phyloP scores from a whole-genome alignment of 2,888 invertebrate species.

The Lasioglossum zephyrum region DNA sequence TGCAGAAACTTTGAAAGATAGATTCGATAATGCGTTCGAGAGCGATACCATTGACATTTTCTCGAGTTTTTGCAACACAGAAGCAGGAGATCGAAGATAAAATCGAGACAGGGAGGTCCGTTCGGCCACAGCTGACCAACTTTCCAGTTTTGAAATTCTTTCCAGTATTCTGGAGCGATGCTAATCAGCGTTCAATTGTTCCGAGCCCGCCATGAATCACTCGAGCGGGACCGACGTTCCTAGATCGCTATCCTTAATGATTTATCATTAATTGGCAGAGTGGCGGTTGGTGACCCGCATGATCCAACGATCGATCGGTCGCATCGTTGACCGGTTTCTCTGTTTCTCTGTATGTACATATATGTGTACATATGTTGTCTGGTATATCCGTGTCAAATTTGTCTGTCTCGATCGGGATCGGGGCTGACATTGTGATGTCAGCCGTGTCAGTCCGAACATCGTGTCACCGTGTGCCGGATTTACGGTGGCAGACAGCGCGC shows the following conservation, averaged over 20 bases:
- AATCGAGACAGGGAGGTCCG: background rate
- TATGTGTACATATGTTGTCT: background rate
- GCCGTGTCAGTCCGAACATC: slow-evolving; percentile 61
- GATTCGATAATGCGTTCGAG: background rate
- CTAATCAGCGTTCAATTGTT: slow-evolving; percentile 32
- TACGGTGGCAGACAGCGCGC: slow-evolving; percentile 31
- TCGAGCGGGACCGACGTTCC: slow-evolving; percentile 4
- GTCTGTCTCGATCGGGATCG: slow-evolving; percentile 58
- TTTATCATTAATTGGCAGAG: slow-evolving; percentile 35
- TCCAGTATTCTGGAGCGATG: slow-evolving; percentile 23
- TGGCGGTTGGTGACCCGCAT: background rate
- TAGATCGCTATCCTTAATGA: slow-evolving; percentile 27
- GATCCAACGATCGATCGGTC: slow-evolving; percentile 1
- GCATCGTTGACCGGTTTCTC: background rate
- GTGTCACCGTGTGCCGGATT: slow-evolving; percentile 55
- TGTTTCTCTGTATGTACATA: background rate
- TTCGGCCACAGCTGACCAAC: background rate
- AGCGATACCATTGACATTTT: background rate
- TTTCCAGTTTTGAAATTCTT: background rate
- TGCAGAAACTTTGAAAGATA: too few relatives aligned
- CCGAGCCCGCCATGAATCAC: background rate
- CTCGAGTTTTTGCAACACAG: background rate
- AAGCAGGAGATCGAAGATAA: background rate
- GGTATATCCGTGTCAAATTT: slow-evolving; percentile 55
- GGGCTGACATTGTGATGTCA: slow-evolving; percentile 68